A percentile compares a stretch with the other conserved stretches of the same genome.
Conservation (phyloP, 2,797 vertebrate genomes). For the Chrosomus eos region DNA sequence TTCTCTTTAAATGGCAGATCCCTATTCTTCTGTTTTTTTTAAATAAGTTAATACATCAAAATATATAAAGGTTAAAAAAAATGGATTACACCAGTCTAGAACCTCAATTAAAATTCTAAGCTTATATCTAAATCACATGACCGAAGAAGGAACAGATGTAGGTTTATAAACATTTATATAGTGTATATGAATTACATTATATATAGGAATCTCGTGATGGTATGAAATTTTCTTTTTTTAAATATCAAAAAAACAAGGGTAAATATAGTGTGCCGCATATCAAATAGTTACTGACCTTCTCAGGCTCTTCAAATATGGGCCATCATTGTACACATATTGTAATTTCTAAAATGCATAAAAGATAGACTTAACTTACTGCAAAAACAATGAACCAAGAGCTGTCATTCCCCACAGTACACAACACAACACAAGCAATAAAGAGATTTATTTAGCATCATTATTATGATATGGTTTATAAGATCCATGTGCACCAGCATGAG, state of each 20-base stretch:
- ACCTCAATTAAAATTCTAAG: neutral
- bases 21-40: neutral
- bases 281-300: neutral
- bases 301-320: neutral
- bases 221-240: neutral
- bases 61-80: neutral
- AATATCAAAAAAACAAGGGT: neutral
- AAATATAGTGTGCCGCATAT: neutral
- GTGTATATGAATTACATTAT: neutral
- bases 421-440: slow-evolving; percentile 67
- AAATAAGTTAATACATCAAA: neutral
- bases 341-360: neutral
- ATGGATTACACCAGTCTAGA: neutral
- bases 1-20: neutral
- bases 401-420: slow-evolving; percentile 23
- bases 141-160: neutral
- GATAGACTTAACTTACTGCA: neutral
- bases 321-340: neutral
- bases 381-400: neutral
- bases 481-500: slow-evolving; percentile 62
- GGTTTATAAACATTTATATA: neutral
- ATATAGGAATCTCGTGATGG: neutral
- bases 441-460: slow-evolving; percentile 67
- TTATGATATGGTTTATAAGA: slow-evolving; percentile 60
- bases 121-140: neutral